These are phyloP conservation scores for Caracal caracal DNA, from an alignment of 2,113 vertebrate genomes.

Conservation along the genomic window DNA sequence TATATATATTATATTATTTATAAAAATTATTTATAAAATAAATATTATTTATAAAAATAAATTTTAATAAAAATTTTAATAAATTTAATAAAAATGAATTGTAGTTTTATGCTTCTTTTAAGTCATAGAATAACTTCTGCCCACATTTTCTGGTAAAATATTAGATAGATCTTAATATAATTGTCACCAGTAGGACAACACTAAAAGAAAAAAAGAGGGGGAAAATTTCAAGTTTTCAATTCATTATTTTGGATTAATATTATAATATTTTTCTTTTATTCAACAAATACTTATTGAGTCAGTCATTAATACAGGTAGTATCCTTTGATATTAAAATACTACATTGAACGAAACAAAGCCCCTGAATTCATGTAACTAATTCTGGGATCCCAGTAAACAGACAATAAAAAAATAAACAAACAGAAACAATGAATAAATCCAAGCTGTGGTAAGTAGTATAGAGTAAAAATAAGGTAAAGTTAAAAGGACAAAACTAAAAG, in stretches of 20 bases:
- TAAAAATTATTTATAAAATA: too few relatives aligned
- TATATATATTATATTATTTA: too few relatives aligned
- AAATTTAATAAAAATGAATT: neutral
- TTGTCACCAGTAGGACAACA: accelerated
- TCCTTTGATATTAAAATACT: neutral
- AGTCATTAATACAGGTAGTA: neutral
- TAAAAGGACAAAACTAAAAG: neutral
- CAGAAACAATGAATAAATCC: neutral
- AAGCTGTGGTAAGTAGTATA: neutral
- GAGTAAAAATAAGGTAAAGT: neutral
- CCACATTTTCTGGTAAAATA: neutral
- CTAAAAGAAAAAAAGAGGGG: neutral
- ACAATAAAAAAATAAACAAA: neutral
- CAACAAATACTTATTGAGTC: neutral
- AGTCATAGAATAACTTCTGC: neutral
- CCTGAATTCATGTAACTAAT: neutral
- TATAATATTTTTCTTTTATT: neutral
- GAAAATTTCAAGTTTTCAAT: neutral
- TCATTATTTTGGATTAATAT: neutral
- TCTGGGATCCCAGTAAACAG: neutral
- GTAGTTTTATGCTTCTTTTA: neutral
- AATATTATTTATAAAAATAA: too few relatives aligned
- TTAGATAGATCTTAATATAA: neutral
- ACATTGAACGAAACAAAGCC: neutral
- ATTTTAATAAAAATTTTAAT: too few relatives aligned